A percentile compares a stretch with the other conserved stretches of the same genome.
Evolutionary conservation across 2,797 vertebrate genomes (phyloP).

Genomic region (Pseudocheirus occidentalis): DNA sequence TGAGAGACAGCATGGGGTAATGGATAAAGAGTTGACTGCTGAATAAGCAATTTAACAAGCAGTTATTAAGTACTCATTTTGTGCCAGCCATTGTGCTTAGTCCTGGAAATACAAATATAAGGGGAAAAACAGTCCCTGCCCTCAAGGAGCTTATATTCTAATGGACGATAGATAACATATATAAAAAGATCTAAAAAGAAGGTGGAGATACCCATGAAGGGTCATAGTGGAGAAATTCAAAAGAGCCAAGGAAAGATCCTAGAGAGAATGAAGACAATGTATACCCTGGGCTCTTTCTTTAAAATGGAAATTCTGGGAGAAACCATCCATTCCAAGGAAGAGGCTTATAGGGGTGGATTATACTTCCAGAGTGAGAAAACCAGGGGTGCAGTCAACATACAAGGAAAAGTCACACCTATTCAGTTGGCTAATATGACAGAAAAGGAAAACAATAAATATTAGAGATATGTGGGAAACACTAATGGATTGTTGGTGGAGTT

Average conservation of each 20-base stretch:
- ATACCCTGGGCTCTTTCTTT: neutral
- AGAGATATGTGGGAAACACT: neutral
- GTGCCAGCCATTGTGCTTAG: neutral
- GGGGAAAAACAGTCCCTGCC: neutral
- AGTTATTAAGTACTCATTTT: neutral
- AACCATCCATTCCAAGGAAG: neutral
- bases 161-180: neutral
- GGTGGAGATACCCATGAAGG: neutral
- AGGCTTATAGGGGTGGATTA: neutral
- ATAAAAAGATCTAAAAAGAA: neutral
- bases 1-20: neutral
- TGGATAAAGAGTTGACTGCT: neutral
- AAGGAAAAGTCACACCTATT: neutral
- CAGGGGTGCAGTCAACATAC: neutral
- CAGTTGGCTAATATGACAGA: neutral
- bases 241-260: neutral
- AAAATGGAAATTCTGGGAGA: neutral
- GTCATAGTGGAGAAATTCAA: neutral
- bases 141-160: neutral
- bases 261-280: neutral
- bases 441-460: neutral
- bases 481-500: no score
- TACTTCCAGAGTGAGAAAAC: neutral
- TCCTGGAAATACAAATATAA: neutral
- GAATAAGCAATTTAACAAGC: neutral